Base-by-base conservation (phyloP, 2,888 invertebrate species). In the Cylindroiulus punctatus region DNA sequence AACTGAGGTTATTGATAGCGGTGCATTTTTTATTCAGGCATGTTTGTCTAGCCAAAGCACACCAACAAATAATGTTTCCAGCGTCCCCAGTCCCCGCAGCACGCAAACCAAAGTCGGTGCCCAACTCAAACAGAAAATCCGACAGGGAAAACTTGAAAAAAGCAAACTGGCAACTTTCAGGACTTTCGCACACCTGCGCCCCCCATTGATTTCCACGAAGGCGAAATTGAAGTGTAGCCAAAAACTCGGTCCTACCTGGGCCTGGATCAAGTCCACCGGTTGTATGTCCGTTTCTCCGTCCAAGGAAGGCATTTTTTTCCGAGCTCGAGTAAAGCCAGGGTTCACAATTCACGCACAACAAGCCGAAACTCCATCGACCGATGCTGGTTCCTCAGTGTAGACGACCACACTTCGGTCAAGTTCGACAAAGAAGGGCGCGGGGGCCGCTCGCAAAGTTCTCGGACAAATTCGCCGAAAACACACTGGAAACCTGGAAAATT, bases 181-280 rank as follows among this genome's bases (percentile, higher is more conserved):
- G n/a, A n/a, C 52, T 57, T 57, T 57, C 3, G 52, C 19, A 57
- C 52, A 57, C 52, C 52, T 57, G 52, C n/a, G n/a, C 52, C 52
- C 52, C 52, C 52, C 52, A 57, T 57, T 57, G 52, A 57, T 57
- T 57, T 57, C 52, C 52, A 57, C 52, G 52, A 57, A 57, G 19
- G 52, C 52, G 52, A n/a, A 57, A 57, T 57, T n/a, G 52, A 52
- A 52, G 52, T n/a, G 10, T 44, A 14, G 3, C 7, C 5, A n/a
- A 57, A 57, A 57, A 57, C 3, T 36, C 7, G 36, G 36, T 19
- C 52, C n/a, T 57, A 57, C 52, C 52, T 57, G 52, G 2, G 52
- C 52, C n/a, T 57, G 52, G n/a, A 57, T 57, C 52, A 57, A n/a
- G n/a, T 57, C 52, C 52, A 57, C 52, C 52, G 52, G 52, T n/a